These are phyloP conservation scores for Gisinianus flammeolus DNA, from an alignment of 2,888 invertebrate species.

Conservation along the genomic window DNA sequence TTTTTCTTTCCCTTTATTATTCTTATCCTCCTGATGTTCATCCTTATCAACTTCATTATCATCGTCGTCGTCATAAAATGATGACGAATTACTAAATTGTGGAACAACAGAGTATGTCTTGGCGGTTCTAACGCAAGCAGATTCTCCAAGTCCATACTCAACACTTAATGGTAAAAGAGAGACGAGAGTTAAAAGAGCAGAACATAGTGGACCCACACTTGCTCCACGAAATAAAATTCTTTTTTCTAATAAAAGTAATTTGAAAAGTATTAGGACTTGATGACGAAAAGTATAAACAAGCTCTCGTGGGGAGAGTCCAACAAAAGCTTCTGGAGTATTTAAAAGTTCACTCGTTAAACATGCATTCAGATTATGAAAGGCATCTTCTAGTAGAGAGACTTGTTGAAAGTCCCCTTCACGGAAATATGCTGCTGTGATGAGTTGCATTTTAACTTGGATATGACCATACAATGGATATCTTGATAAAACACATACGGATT, in stretches of 20 bases:
- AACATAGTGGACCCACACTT: constrained; percentile 88
- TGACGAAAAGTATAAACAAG: constrained; percentile 86
- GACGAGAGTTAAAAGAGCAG: constrained; percentile 82
- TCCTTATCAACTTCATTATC: neutral
- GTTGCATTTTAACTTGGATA: constrained; percentile 76
- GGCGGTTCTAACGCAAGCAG: constrained; percentile 78
- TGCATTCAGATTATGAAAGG: constrained; percentile 87
- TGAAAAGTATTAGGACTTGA: constrained; percentile 89
- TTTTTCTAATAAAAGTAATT: constrained; percentile 85
- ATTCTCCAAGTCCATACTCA: constrained; percentile 80
- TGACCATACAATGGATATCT: constrained; percentile 90
- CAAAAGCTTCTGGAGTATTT: constrained; percentile 69
- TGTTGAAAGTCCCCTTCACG: constrained; percentile 91
- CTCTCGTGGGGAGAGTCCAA: constrained; percentile 79
- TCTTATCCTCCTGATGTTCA: neutral
- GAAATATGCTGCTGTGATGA: constrained; percentile 97
- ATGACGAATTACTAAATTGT: constrained; percentile 64
- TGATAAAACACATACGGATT: constrained; percentile 95
- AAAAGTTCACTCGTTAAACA: constrained; percentile 69
- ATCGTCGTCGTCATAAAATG: constrained; percentile 1
- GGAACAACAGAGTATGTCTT: constrained; percentile 77
- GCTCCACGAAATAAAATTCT: constrained; percentile 90
- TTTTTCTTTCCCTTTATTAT: neutral
- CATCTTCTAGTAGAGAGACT: constrained; percentile 85
- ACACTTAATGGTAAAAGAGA: constrained; percentile 90